Percentiles rank a stretch among this genome's conserved stretches.
These are phyloP conservation scores for Chlorospingus flavigularis DNA, from an alignment of 2,797 vertebrate species.

Conservation along the genomic window DNA sequence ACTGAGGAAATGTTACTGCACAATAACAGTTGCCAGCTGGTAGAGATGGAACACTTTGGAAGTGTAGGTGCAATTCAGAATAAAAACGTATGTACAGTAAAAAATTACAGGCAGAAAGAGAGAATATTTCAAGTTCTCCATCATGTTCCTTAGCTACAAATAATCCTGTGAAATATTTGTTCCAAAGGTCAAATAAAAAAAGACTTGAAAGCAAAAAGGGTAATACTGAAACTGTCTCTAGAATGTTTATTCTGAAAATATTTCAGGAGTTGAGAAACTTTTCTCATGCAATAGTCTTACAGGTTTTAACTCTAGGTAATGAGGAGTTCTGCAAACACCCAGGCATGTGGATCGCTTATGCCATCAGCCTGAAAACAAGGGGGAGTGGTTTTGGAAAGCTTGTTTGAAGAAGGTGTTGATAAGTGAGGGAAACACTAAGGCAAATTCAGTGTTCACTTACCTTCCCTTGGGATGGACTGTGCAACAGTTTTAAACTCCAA, in stretches of 20 bases:
- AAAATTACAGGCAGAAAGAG: background rate
- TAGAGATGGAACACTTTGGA: background rate
- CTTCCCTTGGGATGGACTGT: background rate
- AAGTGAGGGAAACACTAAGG: background rate
- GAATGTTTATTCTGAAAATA: background rate
- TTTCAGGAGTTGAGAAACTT: background rate
- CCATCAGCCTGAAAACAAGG: background rate
- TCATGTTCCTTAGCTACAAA: slow-evolving; percentile 29
- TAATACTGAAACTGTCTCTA: background rate
- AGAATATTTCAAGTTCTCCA: background rate
- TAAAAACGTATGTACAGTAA: background rate
- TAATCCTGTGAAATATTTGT: slow-evolving; percentile 51
- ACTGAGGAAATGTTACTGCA: background rate
- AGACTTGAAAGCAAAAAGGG: background rate
- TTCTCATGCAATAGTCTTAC: background rate
- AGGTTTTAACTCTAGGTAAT: background rate
- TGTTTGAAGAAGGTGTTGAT: background rate
- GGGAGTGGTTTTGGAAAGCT: background rate
- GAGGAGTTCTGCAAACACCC: background rate
- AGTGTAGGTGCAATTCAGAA: background rate
- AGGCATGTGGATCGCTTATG: background rate
- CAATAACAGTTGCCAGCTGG: background rate
- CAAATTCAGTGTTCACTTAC: background rate
- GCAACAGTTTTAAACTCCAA: background rate
- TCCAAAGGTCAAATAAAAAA: slow-evolving; percentile 18